phyloP scores from a whole-genome alignment of 1,140 invertebrate species.

The Hylyphantes graminicola region DNA sequence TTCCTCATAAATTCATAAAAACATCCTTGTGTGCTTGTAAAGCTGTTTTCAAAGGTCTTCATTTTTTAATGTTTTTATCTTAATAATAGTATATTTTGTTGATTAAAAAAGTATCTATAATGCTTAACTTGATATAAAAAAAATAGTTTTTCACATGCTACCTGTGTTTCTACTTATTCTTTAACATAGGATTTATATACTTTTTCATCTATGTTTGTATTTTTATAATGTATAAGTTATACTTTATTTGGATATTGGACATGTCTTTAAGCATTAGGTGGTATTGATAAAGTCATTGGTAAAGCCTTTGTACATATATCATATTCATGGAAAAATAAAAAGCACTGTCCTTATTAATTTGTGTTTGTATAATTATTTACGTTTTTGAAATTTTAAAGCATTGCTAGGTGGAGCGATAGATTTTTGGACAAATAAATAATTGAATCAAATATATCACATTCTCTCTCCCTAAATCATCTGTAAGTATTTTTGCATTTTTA shows the following conservation, averaged over 20 bases:
- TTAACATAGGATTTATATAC: conserved; percentile 15
- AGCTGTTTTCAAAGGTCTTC: neutral
- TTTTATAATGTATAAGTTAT: conserved; percentile 29
- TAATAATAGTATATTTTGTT: neutral
- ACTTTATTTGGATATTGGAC: conserved; percentile 20
- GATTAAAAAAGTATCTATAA: neutral
- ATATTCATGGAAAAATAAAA: conserved; percentile 37
- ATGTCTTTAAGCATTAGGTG: neutral
- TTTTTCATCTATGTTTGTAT: conserved; percentile 44
- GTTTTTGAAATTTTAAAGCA: too few species aligned
- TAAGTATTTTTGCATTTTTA: too few species aligned
- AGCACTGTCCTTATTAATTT: neutral
- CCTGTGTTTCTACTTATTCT: conserved; percentile 1
- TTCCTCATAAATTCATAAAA: neutral
- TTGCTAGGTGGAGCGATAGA: too few species aligned
- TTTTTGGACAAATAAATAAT: too few species aligned
- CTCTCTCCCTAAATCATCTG: too few species aligned
- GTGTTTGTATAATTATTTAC: too few species aligned
- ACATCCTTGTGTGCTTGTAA: neutral
- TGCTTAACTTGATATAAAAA: neutral
- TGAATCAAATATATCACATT: too few species aligned
- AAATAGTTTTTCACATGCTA: neutral
- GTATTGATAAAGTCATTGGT: neutral
- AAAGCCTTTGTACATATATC: conserved; percentile 13
- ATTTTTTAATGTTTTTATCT: neutral